Base-by-base conservation (phyloP, 1,140 invertebrate species). In the Argopecten irradians region DNA sequence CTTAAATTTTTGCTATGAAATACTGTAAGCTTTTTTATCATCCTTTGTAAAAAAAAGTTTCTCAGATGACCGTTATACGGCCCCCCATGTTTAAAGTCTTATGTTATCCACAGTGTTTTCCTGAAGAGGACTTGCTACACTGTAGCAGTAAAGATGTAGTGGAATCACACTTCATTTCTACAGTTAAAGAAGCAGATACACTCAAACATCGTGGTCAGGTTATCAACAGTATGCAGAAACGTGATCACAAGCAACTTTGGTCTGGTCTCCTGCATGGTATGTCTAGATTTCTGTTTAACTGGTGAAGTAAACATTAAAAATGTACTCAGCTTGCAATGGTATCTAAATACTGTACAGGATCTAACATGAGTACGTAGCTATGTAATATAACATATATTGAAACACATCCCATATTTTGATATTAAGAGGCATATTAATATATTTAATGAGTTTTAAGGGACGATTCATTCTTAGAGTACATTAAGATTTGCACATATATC, bases 241-340 rank as follows among this genome's bases (percentile, higher is more conserved):
- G 99, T 95, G 99, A 99, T 94, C 99, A 99, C 94, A 98, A 98
- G 95, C 98, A 99, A 92, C 96, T 99, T 9, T 99, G 99, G 98
- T 96, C 97, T 71, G 98, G 98, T 34, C 95, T 99, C 89, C 97
- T 97, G 94, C 99, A 99, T 96, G 98, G 98, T 98, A 96, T 94
- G 91, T 86, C 39, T 19, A 19, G 41, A 5, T 22, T 35, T 0
- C 1, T 39, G 1, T 85, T 33, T 33, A 28, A 36, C 34, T 11
- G 14, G 32, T 83, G n/a, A n/a, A n/a, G n/a, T n/a, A n/a, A n/a
- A n/a, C n/a, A n/a, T 55, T n/a, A 55, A 55, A 55, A 55, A 14
- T 55, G 46, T 55, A 14, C 13, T 13, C 13, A 55, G n/a, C n/a
- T n/a, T n/a, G n/a, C n/a, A n/a, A n/a, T n/a, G n/a, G n/a, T n/a